A percentile compares a stretch with the other conserved stretches of the same genome.
These are phyloP conservation scores for Eupithecia dodoneata DNA, from an alignment of 2,888 invertebrate genomes.

Conservation along the genomic window DNA sequence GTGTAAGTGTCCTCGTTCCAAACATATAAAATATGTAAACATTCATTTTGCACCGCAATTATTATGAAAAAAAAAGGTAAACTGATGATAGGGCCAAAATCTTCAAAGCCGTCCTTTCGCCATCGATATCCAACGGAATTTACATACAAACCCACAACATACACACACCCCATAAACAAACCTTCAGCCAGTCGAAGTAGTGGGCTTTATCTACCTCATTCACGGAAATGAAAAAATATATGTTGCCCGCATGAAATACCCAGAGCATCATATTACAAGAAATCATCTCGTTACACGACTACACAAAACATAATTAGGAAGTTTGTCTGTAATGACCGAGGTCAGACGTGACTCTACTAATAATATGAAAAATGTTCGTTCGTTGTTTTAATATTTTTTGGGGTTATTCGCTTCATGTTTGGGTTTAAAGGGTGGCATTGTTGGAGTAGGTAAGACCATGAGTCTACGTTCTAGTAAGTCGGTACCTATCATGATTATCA, in stretches of 20 bases:
- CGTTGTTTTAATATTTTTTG: neutral
- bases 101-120: too few species aligned
- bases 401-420: neutral
- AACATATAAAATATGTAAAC: too few species aligned
- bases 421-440: neutral
- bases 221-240: neutral
- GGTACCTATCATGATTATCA: too few species aligned
- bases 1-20: too few species aligned
- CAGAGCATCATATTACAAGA: neutral
- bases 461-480: neutral
- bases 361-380: conserved; percentile 1
- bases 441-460: neutral
- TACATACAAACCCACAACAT: neutral
- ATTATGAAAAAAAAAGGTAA: too few species aligned
- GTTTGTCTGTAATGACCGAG: conserved; percentile 27
- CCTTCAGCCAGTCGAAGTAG: neutral
- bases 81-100: too few species aligned
- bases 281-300: conserved; percentile 17
- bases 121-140: neutral
- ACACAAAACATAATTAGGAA: conserved; percentile 32
- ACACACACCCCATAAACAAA: neutral
- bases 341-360: conserved; percentile 26
- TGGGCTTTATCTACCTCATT: neutral
- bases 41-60: too few species aligned
- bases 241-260: neutral